Evolutionary conservation across 2,888 invertebrate species (phyloP).

Genomic region (Drosophila rubida): DNA sequence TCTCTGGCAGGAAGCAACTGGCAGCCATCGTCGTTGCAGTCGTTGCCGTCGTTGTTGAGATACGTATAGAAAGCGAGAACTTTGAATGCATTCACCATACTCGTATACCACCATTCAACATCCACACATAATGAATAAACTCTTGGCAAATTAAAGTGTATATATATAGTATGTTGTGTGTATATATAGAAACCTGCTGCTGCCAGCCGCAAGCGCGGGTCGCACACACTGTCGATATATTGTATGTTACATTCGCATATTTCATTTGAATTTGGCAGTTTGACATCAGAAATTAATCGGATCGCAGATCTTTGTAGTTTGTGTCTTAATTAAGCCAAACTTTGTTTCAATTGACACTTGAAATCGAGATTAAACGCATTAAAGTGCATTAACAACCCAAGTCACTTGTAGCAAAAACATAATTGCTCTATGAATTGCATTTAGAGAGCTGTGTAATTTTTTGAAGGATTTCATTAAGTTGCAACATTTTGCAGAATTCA

Average conservation of each 20-base stretch:
- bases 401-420: no score
- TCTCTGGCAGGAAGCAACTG: slow-evolving; percentile 57
- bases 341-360: no score
- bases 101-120: slow-evolving; percentile 35
- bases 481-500: no score
- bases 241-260: not conserved
- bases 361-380: no score
- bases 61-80: slow-evolving; percentile 14
- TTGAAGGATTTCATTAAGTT: no score
- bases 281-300: no score
- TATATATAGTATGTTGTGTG: slow-evolving; percentile 30
- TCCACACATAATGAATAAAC: slow-evolving; percentile 57
- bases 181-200: no score
- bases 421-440: no score
- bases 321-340: no score
- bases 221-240: not conserved
- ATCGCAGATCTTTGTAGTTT: no score
- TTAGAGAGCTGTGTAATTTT: no score
- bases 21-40: slow-evolving; percentile 43
- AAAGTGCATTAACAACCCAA: no score
- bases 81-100: slow-evolving; percentile 36
- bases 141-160: slow-evolving; percentile 59
- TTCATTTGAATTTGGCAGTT: not conserved
- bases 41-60: slow-evolving; percentile 31
- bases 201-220: not conserved